Conservation (phyloP, 2,888 invertebrate genomes). For the Drosophila birchii region DNA sequence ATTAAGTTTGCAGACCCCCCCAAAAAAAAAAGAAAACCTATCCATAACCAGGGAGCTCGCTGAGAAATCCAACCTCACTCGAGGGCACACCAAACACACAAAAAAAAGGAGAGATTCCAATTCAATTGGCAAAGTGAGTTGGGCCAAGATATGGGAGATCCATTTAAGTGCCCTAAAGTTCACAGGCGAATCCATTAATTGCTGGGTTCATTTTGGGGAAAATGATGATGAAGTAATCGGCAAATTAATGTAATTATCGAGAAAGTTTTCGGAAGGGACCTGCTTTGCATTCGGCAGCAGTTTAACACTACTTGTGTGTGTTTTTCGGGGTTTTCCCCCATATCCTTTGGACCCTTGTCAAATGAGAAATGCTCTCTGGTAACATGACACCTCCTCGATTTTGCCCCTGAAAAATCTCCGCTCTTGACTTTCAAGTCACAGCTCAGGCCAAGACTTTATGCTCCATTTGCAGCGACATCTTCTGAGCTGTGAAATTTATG, state of each 20-base stretch:
- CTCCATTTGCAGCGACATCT: conserved; percentile 54
- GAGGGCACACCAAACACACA: not conserved
- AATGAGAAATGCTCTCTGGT: conserved; percentile 15
- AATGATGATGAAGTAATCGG: conserved; percentile 12
- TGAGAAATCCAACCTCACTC: conserved; percentile 16
- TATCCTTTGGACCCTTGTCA: conserved; percentile 30
- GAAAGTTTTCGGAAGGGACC: not conserved
- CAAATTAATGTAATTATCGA: conserved; percentile 9
- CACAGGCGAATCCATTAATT: conserved; percentile 15
- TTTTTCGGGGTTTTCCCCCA: not conserved
- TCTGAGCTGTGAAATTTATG: conserved; percentile 43
- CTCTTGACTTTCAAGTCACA: conserved; percentile 31
- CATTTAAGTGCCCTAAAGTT: conserved; percentile 12
- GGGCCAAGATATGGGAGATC: conserved; percentile 17
- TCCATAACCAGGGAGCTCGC: conserved; percentile 14
- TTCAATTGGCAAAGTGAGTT: conserved; percentile 24
- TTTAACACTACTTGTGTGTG: conserved; percentile 16
- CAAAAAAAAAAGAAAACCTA: conserved; percentile 4
- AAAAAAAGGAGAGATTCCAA: conserved; percentile 15
- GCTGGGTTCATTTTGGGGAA: not conserved
- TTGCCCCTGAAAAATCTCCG: conserved; percentile 28
- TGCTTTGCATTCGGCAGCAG: not conserved
- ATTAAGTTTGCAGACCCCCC: conserved; percentile 61
- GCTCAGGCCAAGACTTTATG: conserved; percentile 41
- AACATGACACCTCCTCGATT: conserved; percentile 7